phyloP scores from a whole-genome alignment of 2,113 vertebrate genomes.

The Anguilla rostrata region DNA sequence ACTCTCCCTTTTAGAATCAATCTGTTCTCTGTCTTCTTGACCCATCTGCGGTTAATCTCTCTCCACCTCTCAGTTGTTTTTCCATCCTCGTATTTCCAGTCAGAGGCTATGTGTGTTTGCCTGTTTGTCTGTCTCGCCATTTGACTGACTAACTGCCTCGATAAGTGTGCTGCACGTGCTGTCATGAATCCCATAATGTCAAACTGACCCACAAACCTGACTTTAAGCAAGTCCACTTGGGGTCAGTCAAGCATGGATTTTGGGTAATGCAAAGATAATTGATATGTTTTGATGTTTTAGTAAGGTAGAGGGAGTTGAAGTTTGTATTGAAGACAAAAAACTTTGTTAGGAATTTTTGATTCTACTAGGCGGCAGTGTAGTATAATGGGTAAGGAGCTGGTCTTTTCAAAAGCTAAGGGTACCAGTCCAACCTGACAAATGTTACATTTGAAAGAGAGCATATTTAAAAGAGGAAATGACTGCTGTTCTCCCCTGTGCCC shows the following conservation, averaged over 20 bases:
- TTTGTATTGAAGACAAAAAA: background rate
- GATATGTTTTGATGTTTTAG: background rate
- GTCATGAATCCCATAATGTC: background rate
- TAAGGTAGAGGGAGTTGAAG: background rate
- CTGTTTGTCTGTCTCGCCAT: slow-evolving; percentile 32
- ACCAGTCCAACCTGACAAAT: too few relatives aligned
- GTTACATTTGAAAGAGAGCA: background rate
- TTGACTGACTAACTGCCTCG: slow-evolving; percentile 14
- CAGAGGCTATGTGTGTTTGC: slow-evolving; percentile 26
- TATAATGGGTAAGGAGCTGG: too few relatives aligned
- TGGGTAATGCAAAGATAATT: background rate
- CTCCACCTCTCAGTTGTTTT: slow-evolving; percentile 40
- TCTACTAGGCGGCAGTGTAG: too few relatives aligned
- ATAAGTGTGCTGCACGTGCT: background rate
- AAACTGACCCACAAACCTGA: background rate
- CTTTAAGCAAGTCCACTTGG: background rate
- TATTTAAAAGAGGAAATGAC: background rate
- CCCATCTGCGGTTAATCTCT: background rate
- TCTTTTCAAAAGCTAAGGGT: background rate
- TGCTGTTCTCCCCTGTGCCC: background rate
- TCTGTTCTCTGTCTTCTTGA: background rate
- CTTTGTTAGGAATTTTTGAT: background rate
- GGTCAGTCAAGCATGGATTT: background rate
- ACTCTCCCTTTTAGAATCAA: background rate
- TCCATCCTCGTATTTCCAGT: slow-evolving; percentile 15